phyloP scores from a whole-genome alignment of 2,113 vertebrate species.

The Hemibagrus wyckioides region DNA sequence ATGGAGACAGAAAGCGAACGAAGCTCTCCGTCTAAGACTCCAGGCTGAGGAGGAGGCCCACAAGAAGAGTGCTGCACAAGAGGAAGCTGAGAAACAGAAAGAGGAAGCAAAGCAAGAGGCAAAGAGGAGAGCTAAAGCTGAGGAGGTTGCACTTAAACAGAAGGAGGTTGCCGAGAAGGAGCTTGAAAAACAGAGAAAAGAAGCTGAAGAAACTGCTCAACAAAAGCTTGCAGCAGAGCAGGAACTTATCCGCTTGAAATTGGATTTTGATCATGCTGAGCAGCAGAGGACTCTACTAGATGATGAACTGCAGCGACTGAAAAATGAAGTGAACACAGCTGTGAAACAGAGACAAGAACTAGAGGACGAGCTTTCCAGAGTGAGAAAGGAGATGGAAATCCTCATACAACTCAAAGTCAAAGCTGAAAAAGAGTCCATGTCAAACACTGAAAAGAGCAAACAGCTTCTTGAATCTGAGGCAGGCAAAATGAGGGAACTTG shows the following conservation, averaged over 20 bases:
- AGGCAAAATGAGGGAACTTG: slow-evolving; percentile 87
- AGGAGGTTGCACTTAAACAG: slow-evolving; percentile 86
- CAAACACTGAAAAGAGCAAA: slow-evolving; percentile 88
- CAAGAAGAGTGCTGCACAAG: slow-evolving; percentile 87
- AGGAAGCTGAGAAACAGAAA: slow-evolving; percentile 94
- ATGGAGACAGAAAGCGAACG: slow-evolving; percentile 95
- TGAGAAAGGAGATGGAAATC: slow-evolving; percentile 88
- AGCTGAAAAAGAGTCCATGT: slow-evolving; percentile 85
- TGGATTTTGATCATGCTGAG: slow-evolving; percentile 86
- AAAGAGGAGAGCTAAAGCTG: slow-evolving; percentile 83
- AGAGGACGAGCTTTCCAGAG: slow-evolving; percentile 88
- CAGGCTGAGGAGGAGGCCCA: slow-evolving; percentile 93
- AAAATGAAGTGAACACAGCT: slow-evolving; percentile 79
- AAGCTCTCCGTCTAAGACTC: slow-evolving; percentile 87
- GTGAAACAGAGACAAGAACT: slow-evolving; percentile 84
- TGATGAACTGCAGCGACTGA: slow-evolving; percentile 86
- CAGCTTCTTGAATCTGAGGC: slow-evolving; percentile 89
- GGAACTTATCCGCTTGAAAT: slow-evolving; percentile 89
- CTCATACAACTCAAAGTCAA: slow-evolving; percentile 82
- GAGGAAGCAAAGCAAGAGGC: slow-evolving; percentile 88
- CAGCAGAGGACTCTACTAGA: slow-evolving; percentile 91
- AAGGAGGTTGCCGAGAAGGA: slow-evolving; percentile 90
- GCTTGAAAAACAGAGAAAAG: slow-evolving; percentile 85
- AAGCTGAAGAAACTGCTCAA: slow-evolving; percentile 86
- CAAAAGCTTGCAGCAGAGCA: slow-evolving; percentile 89